Evolutionary conservation across 2,888 invertebrate species (phyloP).

Genomic region (Limnephilus rhombicus): DNA sequence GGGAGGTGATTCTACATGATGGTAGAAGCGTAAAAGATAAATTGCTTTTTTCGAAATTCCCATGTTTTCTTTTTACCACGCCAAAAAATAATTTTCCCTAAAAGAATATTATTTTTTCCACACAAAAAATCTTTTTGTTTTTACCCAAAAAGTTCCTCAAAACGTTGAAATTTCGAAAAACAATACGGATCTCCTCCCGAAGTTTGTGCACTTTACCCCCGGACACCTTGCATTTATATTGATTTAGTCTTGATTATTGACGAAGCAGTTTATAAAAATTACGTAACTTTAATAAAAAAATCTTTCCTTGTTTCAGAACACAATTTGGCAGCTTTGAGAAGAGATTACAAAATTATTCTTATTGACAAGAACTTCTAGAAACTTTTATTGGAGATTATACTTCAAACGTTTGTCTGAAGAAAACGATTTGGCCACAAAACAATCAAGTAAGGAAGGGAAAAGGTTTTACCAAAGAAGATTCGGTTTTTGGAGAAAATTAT

Average conservation of each 20-base stretch:
- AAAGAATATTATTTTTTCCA: too few relatives aligned
- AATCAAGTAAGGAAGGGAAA: background rate
- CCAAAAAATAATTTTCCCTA: too few relatives aligned
- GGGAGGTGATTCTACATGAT: too few relatives aligned
- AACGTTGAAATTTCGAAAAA: too few relatives aligned
- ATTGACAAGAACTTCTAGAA: background rate
- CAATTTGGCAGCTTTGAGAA: conserved; percentile 3
- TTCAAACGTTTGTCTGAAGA: conserved; percentile 1
- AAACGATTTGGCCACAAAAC: background rate
- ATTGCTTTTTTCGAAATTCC: too few relatives aligned
- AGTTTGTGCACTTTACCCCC: too few relatives aligned
- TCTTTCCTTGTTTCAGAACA: conserved; percentile 11
- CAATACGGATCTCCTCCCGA: too few relatives aligned
- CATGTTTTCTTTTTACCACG: too few relatives aligned
- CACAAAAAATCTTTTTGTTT: too few relatives aligned
- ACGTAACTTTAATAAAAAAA: background rate
- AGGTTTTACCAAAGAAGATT: background rate
- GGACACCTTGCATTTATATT: too few relatives aligned
- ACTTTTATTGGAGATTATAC: background rate
- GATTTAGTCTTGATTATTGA: background rate
- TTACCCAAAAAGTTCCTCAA: too few relatives aligned
- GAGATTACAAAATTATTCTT: conserved; percentile 9
- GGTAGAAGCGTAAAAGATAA: too few relatives aligned
- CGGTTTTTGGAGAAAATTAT: background rate
- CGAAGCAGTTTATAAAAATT: background rate